Conservation (phyloP, 1,140 invertebrate species). For the Hycleus cichorii region DNA sequence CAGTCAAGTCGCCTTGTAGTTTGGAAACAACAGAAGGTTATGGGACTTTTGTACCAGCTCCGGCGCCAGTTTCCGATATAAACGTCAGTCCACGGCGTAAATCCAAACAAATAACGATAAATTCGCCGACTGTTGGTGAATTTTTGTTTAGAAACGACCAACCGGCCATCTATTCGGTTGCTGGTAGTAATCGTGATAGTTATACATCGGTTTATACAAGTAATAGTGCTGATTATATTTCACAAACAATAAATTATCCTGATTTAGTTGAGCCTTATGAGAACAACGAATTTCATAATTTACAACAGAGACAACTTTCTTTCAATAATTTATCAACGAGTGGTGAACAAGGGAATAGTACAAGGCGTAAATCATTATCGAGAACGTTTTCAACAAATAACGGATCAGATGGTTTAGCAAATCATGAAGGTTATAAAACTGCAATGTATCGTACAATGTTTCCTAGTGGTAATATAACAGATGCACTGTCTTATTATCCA, state of each 20-base stretch:
- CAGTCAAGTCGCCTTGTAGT: constrained; percentile 42
- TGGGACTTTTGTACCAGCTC: constrained; percentile 46
- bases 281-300: constrained; percentile 45
- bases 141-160: constrained; percentile 55
- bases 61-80: constrained; percentile 42
- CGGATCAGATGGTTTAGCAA: constrained; percentile 47
- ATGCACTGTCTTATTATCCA: constrained; percentile 68
- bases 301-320: constrained; percentile 43
- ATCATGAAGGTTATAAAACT: constrained; percentile 59
- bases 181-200: constrained; percentile 58
- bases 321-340: constrained; percentile 49
- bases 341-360: constrained; percentile 15
- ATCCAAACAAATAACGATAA: constrained; percentile 18
- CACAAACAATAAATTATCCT: constrained; percentile 56
- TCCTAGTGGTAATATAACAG: constrained; percentile 64
- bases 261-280: constrained; percentile 61
- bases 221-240: constrained; percentile 49
- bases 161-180: constrained; percentile 66
- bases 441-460: constrained; percentile 58
- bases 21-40: constrained; percentile 39
- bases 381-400: constrained; percentile 49
- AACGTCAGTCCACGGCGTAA: constrained; percentile 39
- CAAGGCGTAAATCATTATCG: constrained; percentile 38
- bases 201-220: constrained; percentile 66
- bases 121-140: constrained; percentile 36